Evolutionary conservation across 2,888 invertebrate genomes (phyloP), one percentile per base, ranked within the genome.

Genomic region (Trachelus iudaicus): DNA sequence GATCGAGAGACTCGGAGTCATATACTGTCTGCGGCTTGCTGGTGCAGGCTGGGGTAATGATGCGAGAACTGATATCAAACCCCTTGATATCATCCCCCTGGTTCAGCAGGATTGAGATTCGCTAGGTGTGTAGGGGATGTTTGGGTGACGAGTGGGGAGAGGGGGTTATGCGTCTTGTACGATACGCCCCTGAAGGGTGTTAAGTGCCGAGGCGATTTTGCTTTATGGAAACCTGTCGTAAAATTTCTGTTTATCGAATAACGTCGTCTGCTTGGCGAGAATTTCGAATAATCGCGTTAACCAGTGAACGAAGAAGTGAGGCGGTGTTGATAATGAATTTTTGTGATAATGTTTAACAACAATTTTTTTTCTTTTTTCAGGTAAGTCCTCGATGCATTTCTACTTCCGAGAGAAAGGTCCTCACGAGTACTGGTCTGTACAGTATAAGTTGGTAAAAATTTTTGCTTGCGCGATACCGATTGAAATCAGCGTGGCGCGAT

Each of bases 1-100:
- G 82, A 71, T 71, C 71, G 71, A 31, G 71, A 13, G 71, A 33
- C 71, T 31, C 71, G 71, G 34, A 34, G 34, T 11, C 11, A 9
- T 13, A 71, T 33, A 71, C 71, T 34, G 4, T 23, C 4, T 34
- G 74, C 74, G 74, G 23, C 34, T 83, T 75, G 77, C 78, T 76
- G 80, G 83, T 85, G 86, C 88, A 84, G 86, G 86, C 87, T 86
- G 89, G 89, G 91, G 90, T 91, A 91, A 91, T 91, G 91, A 91
- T 90, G 91, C 89, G 91, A 91, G 90, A 91, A 91, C 90, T 89
- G 91, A 91, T 91, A 91, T 89, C 90, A 89, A 89, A 90, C 90
- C 90, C 90, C 89, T 89, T 86, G 84, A 12, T 69, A 71, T 31
- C 71, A 34, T 71, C 71, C 71, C 71, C 71, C 71, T 71, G 71